A percentile compares a stretch with the other conserved stretches of the same genome.
These are phyloP conservation scores for Bradypodion pumilum DNA, from an alignment of 2,797 vertebrate species.

Conservation along the genomic window DNA sequence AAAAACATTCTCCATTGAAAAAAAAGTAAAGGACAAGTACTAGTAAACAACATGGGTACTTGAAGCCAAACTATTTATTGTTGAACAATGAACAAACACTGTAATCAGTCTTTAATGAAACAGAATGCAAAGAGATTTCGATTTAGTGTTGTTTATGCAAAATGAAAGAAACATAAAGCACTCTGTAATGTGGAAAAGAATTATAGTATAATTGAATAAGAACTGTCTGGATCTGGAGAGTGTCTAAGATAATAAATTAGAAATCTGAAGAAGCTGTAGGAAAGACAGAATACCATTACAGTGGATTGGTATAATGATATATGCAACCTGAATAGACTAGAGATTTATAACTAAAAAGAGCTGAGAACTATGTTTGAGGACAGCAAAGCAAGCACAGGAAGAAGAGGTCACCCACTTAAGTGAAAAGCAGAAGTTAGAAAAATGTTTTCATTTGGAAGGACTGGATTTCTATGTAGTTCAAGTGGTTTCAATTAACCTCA, in stretches of 20 bases:
- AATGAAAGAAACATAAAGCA: conserved; percentile 28
- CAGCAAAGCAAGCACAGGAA: background rate
- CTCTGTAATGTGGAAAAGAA: conserved; percentile 12
- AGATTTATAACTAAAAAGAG: background rate
- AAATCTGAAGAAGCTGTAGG: conserved; percentile 1
- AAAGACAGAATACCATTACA: background rate
- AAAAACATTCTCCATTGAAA: background rate
- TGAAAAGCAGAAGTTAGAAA: background rate
- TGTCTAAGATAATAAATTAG: conserved; percentile 25
- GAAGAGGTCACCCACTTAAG: background rate
- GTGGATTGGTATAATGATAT: conserved; percentile 8
- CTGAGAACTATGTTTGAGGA: conserved; percentile 5
- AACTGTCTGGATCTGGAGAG: conserved; percentile 1
- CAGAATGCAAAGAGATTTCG: conserved; percentile 21
- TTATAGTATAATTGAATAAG: conserved; percentile 27
- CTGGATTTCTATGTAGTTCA: background rate
- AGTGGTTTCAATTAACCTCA: background rate
- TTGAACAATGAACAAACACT: conserved; percentile 1
- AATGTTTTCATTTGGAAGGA: background rate
- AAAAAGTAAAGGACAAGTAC: background rate
- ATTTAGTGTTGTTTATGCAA: conserved; percentile 24
- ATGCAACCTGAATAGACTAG: background rate
- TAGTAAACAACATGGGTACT: background rate
- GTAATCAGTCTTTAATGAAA: conserved; percentile 24
- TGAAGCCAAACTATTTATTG: conserved; percentile 6